phyloP scores from a whole-genome alignment of 2,888 invertebrate genomes.

The Cantharis lateralis region DNA sequence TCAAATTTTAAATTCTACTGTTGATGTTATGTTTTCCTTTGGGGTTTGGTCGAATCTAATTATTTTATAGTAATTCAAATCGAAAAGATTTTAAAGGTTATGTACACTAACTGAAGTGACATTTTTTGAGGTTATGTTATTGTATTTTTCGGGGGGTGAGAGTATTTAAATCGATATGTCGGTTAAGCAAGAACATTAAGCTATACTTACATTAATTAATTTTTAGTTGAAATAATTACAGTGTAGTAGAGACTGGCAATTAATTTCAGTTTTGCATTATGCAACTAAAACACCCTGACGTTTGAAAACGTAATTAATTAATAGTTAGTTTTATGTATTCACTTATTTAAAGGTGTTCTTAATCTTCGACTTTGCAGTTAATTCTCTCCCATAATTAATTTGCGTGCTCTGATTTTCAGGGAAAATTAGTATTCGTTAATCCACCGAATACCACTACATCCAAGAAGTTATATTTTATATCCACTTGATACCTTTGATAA shows the following conservation, averaged over 20 bases:
- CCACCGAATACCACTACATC: neutral
- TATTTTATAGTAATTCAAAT: neutral
- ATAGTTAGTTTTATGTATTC: neutral
- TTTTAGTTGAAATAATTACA: neutral
- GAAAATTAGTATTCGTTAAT: neutral
- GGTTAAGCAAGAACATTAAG: neutral
- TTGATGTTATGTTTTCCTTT: neutral
- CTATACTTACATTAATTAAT: neutral
- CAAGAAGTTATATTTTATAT: neutral
- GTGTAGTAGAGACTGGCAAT: neutral
- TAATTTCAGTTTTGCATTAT: neutral
- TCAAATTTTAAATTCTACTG: neutral
- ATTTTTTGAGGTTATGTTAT: neutral
- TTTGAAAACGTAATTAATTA: neutral
- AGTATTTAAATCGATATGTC: neutral
- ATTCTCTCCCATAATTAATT: neutral
- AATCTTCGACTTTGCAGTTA: neutral
- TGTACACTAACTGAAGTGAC: no score
- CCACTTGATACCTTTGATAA: neutral
- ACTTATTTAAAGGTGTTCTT: neutral
- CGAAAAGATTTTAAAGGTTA: no score
- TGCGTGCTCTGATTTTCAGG: neutral
- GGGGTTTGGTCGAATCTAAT: neutral
- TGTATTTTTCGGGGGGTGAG: no score
- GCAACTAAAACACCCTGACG: neutral